Conservation (phyloP, 2,888 invertebrate species). For the Fabriciana adippe region DNA sequence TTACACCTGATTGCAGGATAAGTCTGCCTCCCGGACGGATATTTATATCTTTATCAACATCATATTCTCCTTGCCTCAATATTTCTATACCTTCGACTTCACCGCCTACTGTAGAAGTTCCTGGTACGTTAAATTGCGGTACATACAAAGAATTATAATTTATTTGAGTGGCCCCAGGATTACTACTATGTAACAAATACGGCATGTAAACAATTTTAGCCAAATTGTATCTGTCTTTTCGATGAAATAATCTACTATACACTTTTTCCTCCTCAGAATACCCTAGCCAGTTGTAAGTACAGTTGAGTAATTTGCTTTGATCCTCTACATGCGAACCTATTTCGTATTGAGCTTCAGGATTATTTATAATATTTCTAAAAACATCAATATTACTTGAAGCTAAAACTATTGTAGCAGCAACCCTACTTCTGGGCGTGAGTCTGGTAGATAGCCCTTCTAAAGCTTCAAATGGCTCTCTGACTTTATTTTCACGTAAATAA, state of each 20-base stretch:
- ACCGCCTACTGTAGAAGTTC: conserved; percentile 90
- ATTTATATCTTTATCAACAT: conserved; percentile 96
- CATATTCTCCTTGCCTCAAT: conserved; percentile 91
- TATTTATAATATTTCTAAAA: conserved; percentile 94
- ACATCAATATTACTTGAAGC: conserved; percentile 95
- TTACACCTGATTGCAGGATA: conserved; percentile 93
- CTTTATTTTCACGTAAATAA: conserved; percentile 91
- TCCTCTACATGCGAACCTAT: conserved; percentile 97
- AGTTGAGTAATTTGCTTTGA: conserved; percentile 96
- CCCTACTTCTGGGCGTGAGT: conserved; percentile 93
- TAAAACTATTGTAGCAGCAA: conserved; percentile 95
- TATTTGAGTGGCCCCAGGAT: conserved; percentile 92
- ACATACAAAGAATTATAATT: conserved; percentile 89
- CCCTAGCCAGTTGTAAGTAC: conserved; percentile 97
- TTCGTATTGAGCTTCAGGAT: conserved; percentile 95
- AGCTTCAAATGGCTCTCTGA: conserved; percentile 91
- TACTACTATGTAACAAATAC: conserved; percentile 93
- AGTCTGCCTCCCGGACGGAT: conserved; percentile 96
- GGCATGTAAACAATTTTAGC: conserved; percentile 96
- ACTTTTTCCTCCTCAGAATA: conserved; percentile 87
- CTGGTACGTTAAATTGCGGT: conserved; percentile 88
- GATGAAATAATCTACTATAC: conserved; percentile 88
- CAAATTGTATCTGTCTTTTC: conserved; percentile 96
- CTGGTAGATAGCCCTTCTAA: conserved; percentile 84
- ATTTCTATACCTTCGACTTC: conserved; percentile 96